Conservation (phyloP, 2,797 vertebrate species). For the Ctenochaetus hawaiiensis region DNA sequence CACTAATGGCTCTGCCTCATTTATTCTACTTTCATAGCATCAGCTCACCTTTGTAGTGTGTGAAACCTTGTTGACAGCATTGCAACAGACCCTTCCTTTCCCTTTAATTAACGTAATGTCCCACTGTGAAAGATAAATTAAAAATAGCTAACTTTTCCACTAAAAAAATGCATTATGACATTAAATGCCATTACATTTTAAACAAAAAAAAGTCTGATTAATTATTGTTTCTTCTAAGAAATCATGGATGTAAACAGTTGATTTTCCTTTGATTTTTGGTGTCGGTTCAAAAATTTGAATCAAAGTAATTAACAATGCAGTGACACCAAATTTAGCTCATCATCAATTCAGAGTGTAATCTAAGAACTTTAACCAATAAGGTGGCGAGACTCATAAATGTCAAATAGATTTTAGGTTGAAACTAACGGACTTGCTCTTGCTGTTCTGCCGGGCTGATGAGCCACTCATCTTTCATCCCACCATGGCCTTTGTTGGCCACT, state of each 20-base stretch:
- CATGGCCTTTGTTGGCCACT: slow-evolving; percentile 11
- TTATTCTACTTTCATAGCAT: slow-evolving; percentile 37
- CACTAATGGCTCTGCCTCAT: slow-evolving; percentile 37
- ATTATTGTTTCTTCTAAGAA: neutral
- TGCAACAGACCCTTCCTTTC: slow-evolving; percentile 30
- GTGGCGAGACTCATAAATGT: neutral
- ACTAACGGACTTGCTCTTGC: neutral
- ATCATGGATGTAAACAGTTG: neutral
- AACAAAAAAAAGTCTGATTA: neutral
- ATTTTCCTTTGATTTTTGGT: neutral
- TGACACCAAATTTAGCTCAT: neutral
- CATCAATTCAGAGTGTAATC: neutral
- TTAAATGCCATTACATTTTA: neutral
- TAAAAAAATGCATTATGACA: neutral
- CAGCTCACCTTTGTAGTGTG: slow-evolving; percentile 2
- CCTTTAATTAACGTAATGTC: slow-evolving; percentile 44
- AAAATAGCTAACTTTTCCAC: slow-evolving; percentile 36
- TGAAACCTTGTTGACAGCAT: slow-evolving; percentile 45
- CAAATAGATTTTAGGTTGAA: neutral
- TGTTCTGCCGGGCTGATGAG: neutral
- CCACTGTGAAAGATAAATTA: neutral
- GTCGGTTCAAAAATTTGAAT: neutral
- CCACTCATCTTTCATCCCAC: neutral
- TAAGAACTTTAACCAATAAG: neutral
- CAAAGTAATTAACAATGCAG: neutral